Percentiles rank a stretch among this genome's conserved stretches.
These are phyloP conservation scores for Hypothenemus hampei DNA, from an alignment of 1,140 invertebrate species.

Conservation along the genomic window DNA sequence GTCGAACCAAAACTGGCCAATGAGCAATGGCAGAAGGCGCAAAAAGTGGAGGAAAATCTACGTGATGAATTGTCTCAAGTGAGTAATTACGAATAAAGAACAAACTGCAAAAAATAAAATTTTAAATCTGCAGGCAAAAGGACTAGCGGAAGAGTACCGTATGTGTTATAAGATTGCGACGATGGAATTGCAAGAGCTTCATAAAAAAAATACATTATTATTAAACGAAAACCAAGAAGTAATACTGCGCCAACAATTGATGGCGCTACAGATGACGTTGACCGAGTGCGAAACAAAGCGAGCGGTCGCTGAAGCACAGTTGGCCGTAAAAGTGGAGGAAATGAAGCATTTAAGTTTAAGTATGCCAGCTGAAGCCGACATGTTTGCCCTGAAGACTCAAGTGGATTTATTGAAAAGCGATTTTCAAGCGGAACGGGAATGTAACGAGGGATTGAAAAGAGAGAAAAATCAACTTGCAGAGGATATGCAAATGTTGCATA, in stretches of 20 bases:
- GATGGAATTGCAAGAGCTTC: no score
- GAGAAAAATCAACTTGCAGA: conserved; percentile 34
- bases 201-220: no score
- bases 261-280: conserved; percentile 30
- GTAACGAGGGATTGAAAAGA: conserved; percentile 24
- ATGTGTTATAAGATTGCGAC: no score
- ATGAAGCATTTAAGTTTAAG: conserved; percentile 11
- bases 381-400: conserved; percentile 30
- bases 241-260: conserved; percentile 31
- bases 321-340: conserved; percentile 1
- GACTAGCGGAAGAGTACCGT: no score
- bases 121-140: no score
- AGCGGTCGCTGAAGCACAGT: conserved; percentile 2
- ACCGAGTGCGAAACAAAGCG: conserved; percentile 26
- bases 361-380: conserved; percentile 14
- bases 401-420: conserved; percentile 36
- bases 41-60: no score
- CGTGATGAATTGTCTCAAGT: no score
- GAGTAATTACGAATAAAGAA: no score
- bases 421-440: conserved; percentile 33
- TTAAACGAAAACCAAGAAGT: no score
- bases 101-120: no score
- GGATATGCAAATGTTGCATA: conserved; percentile 35
- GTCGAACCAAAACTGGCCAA: no score
- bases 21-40: no score